Evolutionary conservation across 2,888 invertebrate genomes (phyloP), one percentile per base, ranked within the genome.

Genomic region (Ariolimax columbianus): DNA sequence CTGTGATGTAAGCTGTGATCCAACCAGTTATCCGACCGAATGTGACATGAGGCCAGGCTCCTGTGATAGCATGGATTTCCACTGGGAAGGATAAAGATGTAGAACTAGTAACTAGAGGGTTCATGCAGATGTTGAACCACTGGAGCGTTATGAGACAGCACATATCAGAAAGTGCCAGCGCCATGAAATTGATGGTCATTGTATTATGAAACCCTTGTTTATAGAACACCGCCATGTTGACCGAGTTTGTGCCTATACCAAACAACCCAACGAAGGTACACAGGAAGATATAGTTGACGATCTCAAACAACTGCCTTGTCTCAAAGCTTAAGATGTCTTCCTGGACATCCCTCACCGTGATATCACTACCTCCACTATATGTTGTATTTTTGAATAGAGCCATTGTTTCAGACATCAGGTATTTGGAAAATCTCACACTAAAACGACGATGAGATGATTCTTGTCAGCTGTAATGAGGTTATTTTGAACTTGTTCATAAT

Each of bases 91-190:
- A 36, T 3, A 19, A 36, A 4, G 55, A 7, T n/a, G 33, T 26
- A 23, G 63, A 9, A 0, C 33, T 70, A 23, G 33, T 26, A 33
- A 81, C 51, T 36, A 70, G 38, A 9, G 81, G 81, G 26, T 72
- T 81, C 19, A 72, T 17, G n/a, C 81, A 81, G 7, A 81, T 72
- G 38, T 55, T 36, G n/a, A 51, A 51, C 81, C 81, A 81, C 23
- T 30, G 30, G 2, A 70, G 36, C 0, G 72, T 72, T 0, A 72
- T 40, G 0, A 81, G 51, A 55, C 81, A 19, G 23, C n/a, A 33
- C 33, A 81, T 36, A 47, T 81, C 81, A 33, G 81, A 68, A 9
- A 80, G 26, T n/a, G 80, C 40, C 17, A 80, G 43, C 1, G 30
- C 38, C 6, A 80, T 68, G 68, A 80, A 68, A 17, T 11, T 17